Evolutionary conservation across 2,113 vertebrate species (phyloP), one percentile per base, ranked within the genome.

Genomic region (Pedionomus torquatus): DNA sequence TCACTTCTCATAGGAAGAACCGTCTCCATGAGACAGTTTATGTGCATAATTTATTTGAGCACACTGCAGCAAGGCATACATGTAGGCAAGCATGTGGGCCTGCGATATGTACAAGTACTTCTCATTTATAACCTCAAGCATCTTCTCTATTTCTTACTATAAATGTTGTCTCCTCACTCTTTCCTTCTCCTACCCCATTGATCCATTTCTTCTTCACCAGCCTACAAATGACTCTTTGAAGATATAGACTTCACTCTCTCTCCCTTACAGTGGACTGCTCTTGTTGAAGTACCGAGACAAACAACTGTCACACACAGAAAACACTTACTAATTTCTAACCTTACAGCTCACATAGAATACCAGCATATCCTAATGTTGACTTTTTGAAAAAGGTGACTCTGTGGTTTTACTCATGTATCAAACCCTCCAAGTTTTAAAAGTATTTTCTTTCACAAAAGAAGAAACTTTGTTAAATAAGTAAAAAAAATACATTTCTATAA

Each of bases 381-480:
- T 70, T 78, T 70, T 58, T 14, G 54, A 54, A 82, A 84, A 87
- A n/a, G 3, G 5, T 60, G 5, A 39, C 6, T 24, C 9, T 6
- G 13, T 15, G 20, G 5, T 82, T 66, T 58, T 55, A 49, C 5
- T 39, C 26, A 51, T 17, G 54, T 57, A 14, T 49, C n/a, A 48
- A 18, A 1, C 5, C 1, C 1, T 2, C 1, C 1, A 30, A 15
- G 8, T 52, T 79, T 60, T 16, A 39, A 25, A 77, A 55, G 11
- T 21, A 13, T 64, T 64, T 54, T 0, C n/a, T 68, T 91, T 55
- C 17, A 65, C 7, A 58, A 54, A 87, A 81, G 1, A 66, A 43
- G 4, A 55, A 69, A 72, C 70, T 31, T 37, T 80, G 10, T 41
- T 44, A 71, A 60, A 46, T 21, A 48, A 77, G 4, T 37, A 61